These are phyloP conservation scores for Apamea sordens DNA, from an alignment of 2,888 invertebrate species.

Conservation along the genomic window DNA sequence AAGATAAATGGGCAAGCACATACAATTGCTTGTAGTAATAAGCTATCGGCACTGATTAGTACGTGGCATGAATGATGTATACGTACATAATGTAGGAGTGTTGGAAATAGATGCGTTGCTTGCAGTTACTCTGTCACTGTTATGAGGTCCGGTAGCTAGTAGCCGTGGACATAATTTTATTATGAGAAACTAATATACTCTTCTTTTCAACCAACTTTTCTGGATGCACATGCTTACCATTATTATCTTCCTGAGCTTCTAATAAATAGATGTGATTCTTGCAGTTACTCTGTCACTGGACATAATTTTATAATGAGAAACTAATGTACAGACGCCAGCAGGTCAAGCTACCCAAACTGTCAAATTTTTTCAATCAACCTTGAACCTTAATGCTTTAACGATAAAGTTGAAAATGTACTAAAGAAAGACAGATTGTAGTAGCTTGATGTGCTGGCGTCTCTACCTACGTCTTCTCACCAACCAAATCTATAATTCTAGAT, in stretches of 20 bases:
- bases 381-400: too few species aligned
- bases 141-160: neutral
- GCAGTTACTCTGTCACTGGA: neutral
- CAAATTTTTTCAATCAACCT: too few species aligned
- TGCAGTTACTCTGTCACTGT: neutral
- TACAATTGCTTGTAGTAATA: slow-evolving; percentile 51
- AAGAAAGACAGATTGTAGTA: too few species aligned
- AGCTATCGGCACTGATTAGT: slow-evolving; percentile 37
- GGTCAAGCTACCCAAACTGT: too few species aligned
- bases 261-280: neutral
- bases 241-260: neutral
- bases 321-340: too few species aligned
- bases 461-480: too few species aligned
- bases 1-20: slow-evolving; percentile 48
- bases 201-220: neutral
- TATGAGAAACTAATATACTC: neutral
- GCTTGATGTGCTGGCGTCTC: too few species aligned
- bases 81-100: neutral
- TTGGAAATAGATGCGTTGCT: neutral
- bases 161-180: neutral
- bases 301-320: too few species aligned
- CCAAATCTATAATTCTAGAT: too few species aligned
- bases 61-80: slow-evolving; percentile 52
- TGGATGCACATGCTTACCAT: neutral
- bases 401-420: too few species aligned